Base-by-base conservation (phyloP, 2,797 vertebrate genomes). In the Acanthopagrus latus region DNA sequence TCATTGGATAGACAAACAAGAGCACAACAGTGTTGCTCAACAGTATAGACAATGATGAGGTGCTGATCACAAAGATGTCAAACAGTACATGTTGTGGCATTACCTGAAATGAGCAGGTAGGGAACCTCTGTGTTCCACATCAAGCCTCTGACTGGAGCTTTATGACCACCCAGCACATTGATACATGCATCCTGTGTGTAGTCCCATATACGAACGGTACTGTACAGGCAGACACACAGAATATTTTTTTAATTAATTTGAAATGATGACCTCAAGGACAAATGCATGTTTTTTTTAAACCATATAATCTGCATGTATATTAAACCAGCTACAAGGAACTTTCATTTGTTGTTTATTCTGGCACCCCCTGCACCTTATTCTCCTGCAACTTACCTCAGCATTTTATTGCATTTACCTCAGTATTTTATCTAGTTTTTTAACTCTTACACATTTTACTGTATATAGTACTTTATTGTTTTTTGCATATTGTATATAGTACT, bases 111-210 rank as follows among this genome's bases (percentile, higher is more conserved):
- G 23, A 99, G 94, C 8, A 99, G 95, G 77, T 97, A 99, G 0
- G 98, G 98, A 82, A 99, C 95, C 93, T 99, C 98, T 0, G 97
- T 95, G 92, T 98, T 99, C 98, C 98, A 99, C 97, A 98, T 93
- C 41, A 99, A 89, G 44, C 98, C 98, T 81, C 98, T 94, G 50
- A 99, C 98, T 0, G 98, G 98, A 66, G 97, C 97, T 10, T 94
- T 96, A 74, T 99, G 98, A 41, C 98, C 98, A 60, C 94, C 97
- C 64, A 99, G 95, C 66, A 98, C 93, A 70, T 94, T 98, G 91
- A 99, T 97, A 69, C 98, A 99, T 4, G 97, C 95, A 43, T 99
- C 98, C 84, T 99, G 96, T 44, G 98, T 99, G 82, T 99, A 99
- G 91, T 99, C 97, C 98, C 98, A 99, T 85, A 99, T 96, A 60